These are phyloP conservation scores for Zygogramma bicolorata DNA, from an alignment of 2,888 invertebrate species.

Conservation along the genomic window DNA sequence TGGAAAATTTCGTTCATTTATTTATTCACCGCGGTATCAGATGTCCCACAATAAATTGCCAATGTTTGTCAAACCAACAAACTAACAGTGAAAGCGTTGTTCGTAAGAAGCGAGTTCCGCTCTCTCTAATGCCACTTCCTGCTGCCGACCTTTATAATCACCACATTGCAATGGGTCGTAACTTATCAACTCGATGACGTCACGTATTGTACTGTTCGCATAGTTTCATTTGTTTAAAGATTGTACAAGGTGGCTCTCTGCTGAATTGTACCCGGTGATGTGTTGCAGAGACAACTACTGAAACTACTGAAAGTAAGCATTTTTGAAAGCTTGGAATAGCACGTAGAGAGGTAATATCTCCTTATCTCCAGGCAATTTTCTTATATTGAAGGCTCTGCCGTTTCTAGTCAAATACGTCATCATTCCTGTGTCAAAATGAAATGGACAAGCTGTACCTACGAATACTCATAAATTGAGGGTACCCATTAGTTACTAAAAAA, in stretches of 20 bases:
- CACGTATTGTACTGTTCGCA: constrained; percentile 16
- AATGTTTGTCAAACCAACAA: constrained; percentile 5
- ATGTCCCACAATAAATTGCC: neutral
- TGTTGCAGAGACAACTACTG: too few relatives aligned
- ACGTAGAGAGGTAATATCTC: too few relatives aligned
- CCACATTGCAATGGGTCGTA: constrained; percentile 5
- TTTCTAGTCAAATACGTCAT: too few relatives aligned
- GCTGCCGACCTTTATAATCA: constrained; percentile 23
- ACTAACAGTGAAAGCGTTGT: constrained; percentile 32
- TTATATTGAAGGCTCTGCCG: too few relatives aligned
- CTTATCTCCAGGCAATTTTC: too few relatives aligned
- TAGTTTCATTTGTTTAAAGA: constrained; percentile 2
- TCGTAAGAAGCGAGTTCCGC: constrained; percentile 25
- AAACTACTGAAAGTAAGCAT: too few relatives aligned
- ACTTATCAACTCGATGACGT: constrained; percentile 31
- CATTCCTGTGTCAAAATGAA: too few relatives aligned
- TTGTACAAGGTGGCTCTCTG: neutral
- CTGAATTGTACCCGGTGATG: neutral
- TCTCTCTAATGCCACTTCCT: constrained; percentile 33
- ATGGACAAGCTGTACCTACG: too few relatives aligned
- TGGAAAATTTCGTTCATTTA: neutral
- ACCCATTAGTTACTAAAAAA: too few relatives aligned
- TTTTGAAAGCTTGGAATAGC: too few relatives aligned
- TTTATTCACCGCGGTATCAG: neutral
- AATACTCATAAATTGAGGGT: too few relatives aligned